phyloP scores from a whole-genome alignment of 2,888 invertebrate species.

The Penaeus monodon region DNA sequence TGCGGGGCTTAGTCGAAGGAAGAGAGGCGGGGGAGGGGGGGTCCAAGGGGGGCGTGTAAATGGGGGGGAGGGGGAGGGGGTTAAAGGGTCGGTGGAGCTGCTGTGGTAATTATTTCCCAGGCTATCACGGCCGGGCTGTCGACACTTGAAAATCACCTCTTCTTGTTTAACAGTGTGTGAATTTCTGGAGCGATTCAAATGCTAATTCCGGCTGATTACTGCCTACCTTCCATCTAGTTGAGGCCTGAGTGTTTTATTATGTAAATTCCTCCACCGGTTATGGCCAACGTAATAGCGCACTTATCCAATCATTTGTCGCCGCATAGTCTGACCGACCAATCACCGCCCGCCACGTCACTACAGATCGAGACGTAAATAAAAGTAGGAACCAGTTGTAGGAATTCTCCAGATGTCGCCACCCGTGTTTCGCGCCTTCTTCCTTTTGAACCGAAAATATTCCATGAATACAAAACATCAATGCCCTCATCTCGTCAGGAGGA shows the following conservation, averaged over 20 bases:
- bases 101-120: constrained; percentile 4
- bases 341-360: constrained; percentile 49
- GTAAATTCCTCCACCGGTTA: constrained; percentile 54
- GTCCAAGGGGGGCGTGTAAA: too few species aligned
- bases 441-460: too few species aligned
- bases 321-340: constrained; percentile 46
- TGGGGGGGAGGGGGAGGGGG: neutral
- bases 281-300: constrained; percentile 58
- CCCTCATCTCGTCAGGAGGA: neutral
- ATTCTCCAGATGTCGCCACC: neutral
- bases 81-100: neutral
- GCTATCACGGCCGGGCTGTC: neutral
- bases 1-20: too few species aligned
- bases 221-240: constrained; percentile 60
- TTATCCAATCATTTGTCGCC: constrained; percentile 62
- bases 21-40: too few species aligned
- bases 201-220: constrained; percentile 58
- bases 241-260: constrained; percentile 60
- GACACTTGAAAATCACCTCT: constrained; percentile 50
- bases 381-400: constrained; percentile 33
- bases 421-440: too few species aligned
- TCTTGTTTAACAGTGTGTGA: constrained; percentile 63
- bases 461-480: neutral
- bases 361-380: constrained; percentile 48
- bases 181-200: constrained; percentile 54